Percentiles rank a stretch among this genome's conserved stretches.
These are phyloP conservation scores for Halcyon smyrnensis DNA, from an alignment of 2,797 vertebrate genomes.

Conservation along the genomic window DNA sequence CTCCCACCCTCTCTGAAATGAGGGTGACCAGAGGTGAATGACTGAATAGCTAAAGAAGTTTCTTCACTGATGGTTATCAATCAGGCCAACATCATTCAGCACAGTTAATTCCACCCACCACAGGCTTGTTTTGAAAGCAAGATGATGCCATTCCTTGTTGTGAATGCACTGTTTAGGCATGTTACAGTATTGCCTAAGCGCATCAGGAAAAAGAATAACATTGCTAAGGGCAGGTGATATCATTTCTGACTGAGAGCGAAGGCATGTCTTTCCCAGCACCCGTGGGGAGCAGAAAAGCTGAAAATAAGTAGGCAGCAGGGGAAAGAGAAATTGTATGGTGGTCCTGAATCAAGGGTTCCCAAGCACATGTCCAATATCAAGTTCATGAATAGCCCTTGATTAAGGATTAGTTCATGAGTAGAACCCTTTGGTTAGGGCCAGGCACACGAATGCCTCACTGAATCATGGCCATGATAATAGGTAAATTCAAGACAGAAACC, in stretches of 20 bases:
- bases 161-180: constrained; percentile 66
- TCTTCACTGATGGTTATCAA: constrained; percentile 41
- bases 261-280: constrained; percentile 16
- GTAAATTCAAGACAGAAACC: neutral
- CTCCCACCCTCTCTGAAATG: neutral
- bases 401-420: neutral
- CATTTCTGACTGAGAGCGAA: constrained; percentile 36
- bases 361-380: neutral
- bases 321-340: neutral
- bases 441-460: rapidly evolving
- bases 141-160: constrained; percentile 56
- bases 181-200: constrained; percentile 58
- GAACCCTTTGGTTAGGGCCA: neutral
- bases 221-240: constrained; percentile 57
- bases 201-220: constrained; percentile 47
- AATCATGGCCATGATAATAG: neutral
- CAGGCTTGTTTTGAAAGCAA: constrained; percentile 69
- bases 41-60: constrained; percentile 47
- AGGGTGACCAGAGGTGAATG: constrained; percentile 40
- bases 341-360: neutral
- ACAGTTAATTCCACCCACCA: constrained; percentile 60
- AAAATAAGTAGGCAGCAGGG: neutral
- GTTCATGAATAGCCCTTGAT: neutral
- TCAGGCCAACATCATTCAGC: constrained; percentile 4
- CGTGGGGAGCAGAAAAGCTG: neutral